A percentile compares a stretch with the other conserved stretches of the same genome.
phyloP scores from a whole-genome alignment of 2,888 invertebrate genomes.

The Galerucella calmariensis region DNA sequence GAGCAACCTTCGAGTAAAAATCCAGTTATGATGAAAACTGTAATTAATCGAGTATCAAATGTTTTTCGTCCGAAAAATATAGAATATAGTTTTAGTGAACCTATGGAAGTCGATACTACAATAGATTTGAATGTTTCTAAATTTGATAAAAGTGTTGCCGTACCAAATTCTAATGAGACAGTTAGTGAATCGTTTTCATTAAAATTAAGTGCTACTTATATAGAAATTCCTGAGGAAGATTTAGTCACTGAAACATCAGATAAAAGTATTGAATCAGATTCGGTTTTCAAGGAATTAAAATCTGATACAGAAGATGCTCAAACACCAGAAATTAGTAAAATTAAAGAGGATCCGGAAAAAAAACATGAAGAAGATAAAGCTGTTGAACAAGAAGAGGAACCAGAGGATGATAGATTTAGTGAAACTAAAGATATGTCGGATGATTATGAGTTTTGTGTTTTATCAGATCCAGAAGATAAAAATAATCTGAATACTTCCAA shows the following conservation, averaged over 20 bases:
- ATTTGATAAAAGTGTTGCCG: conserved; percentile 23
- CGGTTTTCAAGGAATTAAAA: neutral
- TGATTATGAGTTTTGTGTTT: conserved; percentile 46
- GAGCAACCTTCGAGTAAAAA: conserved; percentile 10
- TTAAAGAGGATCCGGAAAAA: conserved; percentile 1
- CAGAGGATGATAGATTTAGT: conserved; percentile 29
- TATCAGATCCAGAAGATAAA: conserved; percentile 38
- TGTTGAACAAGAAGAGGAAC: neutral
- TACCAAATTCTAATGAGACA: conserved; percentile 20
- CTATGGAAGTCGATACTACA: conserved; percentile 50
- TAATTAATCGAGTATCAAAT: conserved; percentile 41
- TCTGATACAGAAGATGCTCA: neutral
- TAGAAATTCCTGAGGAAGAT: conserved; percentile 20
- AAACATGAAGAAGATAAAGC: conserved; percentile 16
- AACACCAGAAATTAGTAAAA: conserved; percentile 1
- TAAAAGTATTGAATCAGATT: conserved; percentile 8
- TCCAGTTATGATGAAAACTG: neutral
- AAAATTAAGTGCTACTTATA: conserved; percentile 14
- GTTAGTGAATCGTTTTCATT: conserved; percentile 36
- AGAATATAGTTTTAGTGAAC: conserved; percentile 47
- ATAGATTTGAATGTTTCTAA: conserved; percentile 27
- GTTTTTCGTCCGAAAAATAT: conserved; percentile 47
- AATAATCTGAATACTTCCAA: neutral
- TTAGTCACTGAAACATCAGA: conserved; percentile 2
- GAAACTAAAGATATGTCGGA: conserved; percentile 37